A percentile compares a stretch with the other conserved stretches of the same genome.
Evolutionary conservation across 1,140 invertebrate genomes (phyloP).

Genomic region (Dinoponera quadriceps): DNA sequence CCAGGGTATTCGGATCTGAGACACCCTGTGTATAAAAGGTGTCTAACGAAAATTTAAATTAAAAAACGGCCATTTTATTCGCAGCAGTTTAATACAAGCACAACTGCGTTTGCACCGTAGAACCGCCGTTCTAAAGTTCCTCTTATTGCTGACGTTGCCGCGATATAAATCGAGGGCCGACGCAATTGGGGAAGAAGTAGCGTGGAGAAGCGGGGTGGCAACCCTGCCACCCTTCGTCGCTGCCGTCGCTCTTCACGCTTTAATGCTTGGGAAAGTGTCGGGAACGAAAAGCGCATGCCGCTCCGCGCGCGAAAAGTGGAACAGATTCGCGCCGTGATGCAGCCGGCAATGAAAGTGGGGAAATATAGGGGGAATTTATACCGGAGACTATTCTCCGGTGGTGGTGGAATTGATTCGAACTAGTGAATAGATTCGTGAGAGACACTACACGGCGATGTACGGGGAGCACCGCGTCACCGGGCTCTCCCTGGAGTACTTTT

Average conservation of each 20-base stretch:
- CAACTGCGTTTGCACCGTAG: slow-evolving; percentile 25
- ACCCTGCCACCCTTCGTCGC: not conserved
- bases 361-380: slow-evolving; percentile 54
- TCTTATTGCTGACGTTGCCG: slow-evolving; percentile 51
- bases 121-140: slow-evolving; percentile 41
- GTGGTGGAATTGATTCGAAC: slow-evolving; percentile 29
- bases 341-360: slow-evolving; percentile 61
- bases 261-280: slow-evolving; percentile 64
- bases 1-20: too few relatives aligned
- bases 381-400: slow-evolving; percentile 10
- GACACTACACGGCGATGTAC: not conserved
- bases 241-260: slow-evolving; percentile 65
- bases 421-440: slow-evolving; percentile 35
- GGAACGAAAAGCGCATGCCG: slow-evolving; percentile 27
- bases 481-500: not conserved
- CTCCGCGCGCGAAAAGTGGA: slow-evolving; percentile 48
- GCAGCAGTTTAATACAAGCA: slow-evolving; percentile 32
- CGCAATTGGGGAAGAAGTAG: not conserved
- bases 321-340: slow-evolving; percentile 64
- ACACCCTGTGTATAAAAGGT: too few relatives aligned
- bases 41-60: too few relatives aligned
- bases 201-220: not conserved
- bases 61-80: not conserved
- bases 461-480: not conserved
- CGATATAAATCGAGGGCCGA: slow-evolving; percentile 51